phyloP scores from a whole-genome alignment of 2,888 invertebrate genomes.

The Pimpla rufipes region DNA sequence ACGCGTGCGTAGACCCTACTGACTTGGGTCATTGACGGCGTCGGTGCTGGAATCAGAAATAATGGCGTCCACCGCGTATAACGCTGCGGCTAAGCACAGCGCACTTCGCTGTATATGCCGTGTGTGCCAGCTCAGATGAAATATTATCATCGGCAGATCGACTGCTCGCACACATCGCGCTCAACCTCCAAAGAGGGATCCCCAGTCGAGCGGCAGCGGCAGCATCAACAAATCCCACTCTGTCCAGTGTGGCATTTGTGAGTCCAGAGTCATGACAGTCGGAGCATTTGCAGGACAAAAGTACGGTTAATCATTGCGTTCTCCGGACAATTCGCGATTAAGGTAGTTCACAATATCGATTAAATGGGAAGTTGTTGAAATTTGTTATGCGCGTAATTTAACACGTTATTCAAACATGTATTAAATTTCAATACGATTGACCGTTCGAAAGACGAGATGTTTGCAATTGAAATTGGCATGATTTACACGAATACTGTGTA shows the following conservation, averaged over 20 bases:
- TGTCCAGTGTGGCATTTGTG: slow-evolving; percentile 11
- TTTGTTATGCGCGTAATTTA: too few relatives aligned
- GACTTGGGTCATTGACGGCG: slow-evolving; percentile 71
- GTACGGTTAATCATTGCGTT: neutral
- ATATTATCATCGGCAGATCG: slow-evolving; percentile 65
- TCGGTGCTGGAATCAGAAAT: slow-evolving; percentile 64
- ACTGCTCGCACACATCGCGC: slow-evolving; percentile 6
- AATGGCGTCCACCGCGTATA: slow-evolving; percentile 59
- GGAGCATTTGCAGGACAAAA: neutral
- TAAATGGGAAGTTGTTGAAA: too few relatives aligned
- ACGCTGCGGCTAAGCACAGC: slow-evolving; percentile 43
- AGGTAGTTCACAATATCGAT: neutral
- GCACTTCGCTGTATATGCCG: slow-evolving; percentile 43
- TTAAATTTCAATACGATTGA: too few relatives aligned
- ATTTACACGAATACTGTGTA: too few relatives aligned
- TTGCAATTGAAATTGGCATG: too few relatives aligned
- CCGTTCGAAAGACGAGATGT: too few relatives aligned
- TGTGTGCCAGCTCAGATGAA: slow-evolving; percentile 60
- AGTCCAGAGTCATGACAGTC: slow-evolving; percentile 3
- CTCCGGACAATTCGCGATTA: neutral
- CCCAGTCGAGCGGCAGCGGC: slow-evolving; percentile 11
- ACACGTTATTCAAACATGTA: too few relatives aligned
- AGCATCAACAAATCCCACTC: slow-evolving; percentile 18
- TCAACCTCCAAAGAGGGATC: neutral
- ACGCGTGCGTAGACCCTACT: slow-evolving; percentile 65